Conservation (phyloP, 2,113 vertebrate genomes). For the Stomatorhinus ivindoensis region DNA sequence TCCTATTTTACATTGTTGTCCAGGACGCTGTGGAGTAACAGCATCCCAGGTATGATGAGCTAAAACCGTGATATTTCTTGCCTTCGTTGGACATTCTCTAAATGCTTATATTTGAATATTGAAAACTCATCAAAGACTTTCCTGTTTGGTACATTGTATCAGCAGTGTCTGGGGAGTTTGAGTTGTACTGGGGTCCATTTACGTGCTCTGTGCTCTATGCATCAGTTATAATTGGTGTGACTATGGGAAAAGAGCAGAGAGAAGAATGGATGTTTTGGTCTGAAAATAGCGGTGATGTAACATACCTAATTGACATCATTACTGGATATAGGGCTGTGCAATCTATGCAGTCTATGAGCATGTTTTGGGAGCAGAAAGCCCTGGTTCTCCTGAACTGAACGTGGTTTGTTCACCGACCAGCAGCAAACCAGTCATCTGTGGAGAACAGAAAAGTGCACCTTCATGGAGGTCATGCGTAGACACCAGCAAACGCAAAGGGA, state of each 20-base stretch:
- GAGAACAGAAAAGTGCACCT: neutral
- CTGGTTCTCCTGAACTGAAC: neutral
- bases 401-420: constrained; percentile 13
- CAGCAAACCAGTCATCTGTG: neutral
- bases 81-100: neutral
- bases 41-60: neutral
- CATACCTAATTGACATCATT: neutral
- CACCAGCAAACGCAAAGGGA: neutral
- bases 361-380: neutral
- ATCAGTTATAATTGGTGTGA: constrained; percentile 29
- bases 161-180: neutral
- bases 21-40: neutral
- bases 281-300: neutral
- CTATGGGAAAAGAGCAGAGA: constrained; percentile 35
- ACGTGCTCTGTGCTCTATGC: constrained; percentile 22
- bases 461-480: neutral
- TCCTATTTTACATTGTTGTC: neutral
- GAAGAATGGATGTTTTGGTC: constrained; percentile 18
- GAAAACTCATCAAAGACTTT: neutral
- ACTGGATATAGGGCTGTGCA: neutral
- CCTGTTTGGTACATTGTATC: neutral
- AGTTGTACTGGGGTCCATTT: neutral
- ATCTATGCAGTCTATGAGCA: neutral
- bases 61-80: no score
- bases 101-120: neutral